phyloP scores from a whole-genome alignment of 2,888 invertebrate species.

The Gryllus longicercus region DNA sequence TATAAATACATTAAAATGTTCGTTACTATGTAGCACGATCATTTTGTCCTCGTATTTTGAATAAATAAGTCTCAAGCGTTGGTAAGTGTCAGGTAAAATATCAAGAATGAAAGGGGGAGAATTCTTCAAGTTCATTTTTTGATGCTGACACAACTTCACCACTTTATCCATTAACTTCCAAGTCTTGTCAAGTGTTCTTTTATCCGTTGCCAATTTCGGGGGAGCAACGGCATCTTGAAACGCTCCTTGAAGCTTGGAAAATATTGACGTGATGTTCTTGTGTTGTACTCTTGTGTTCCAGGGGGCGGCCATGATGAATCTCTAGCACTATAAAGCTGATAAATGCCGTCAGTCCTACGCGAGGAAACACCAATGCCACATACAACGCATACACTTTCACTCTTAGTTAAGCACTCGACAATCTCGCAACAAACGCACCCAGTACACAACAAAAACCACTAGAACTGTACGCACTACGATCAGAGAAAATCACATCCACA shows the following conservation, averaged over 20 bases:
- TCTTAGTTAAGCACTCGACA: conserved; percentile 21
- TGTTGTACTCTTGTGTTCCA: conserved; percentile 70
- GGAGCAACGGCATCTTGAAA: conserved; percentile 77
- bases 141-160: conserved; percentile 97
- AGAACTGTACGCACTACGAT: conserved; percentile 23
- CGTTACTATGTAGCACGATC: conserved; percentile 86
- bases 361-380: conserved; percentile 24
- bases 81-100: conserved; percentile 98
- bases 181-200: conserved; percentile 93
- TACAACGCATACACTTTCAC: conserved; percentile 19
- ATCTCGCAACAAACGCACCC: background rate
- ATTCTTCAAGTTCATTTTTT: conserved; percentile 97
- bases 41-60: conserved; percentile 96
- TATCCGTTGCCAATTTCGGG: conserved; percentile 86
- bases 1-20: conserved; percentile 97
- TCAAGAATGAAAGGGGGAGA: conserved; percentile 99
- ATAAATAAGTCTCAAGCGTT: conserved; percentile 90
- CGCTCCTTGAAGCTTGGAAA: conserved; percentile 91
- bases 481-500: conserved; percentile 22
- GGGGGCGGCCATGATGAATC: conserved; percentile 60
- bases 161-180: conserved; percentile 99
- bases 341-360: conserved; percentile 26
- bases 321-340: conserved; percentile 32
- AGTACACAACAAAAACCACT: background rate
- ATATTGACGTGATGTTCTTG: conserved; percentile 82